These are phyloP conservation scores for Temnothorax nylanderi DNA, from an alignment of 1,140 invertebrate species.

Conservation along the genomic window DNA sequence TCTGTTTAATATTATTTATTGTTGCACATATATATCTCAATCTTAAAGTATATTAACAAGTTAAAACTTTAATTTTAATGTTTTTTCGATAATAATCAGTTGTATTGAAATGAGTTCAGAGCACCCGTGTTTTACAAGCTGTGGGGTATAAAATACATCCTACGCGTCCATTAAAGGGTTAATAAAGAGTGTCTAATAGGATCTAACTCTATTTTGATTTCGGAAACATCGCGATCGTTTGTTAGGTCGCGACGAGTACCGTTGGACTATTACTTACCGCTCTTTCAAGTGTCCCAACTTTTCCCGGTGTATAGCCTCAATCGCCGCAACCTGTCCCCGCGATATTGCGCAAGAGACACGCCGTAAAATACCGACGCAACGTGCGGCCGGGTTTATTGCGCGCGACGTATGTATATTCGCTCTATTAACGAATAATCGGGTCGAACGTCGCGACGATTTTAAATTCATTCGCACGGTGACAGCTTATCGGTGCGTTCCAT, in stretches of 20 bases:
- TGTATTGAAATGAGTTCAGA: too few relatives aligned
- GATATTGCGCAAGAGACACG: conserved; percentile 25
- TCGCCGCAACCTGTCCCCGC: not conserved
- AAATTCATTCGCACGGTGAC: conserved; percentile 26
- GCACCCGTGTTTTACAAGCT: too few relatives aligned
- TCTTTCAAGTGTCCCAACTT: not conserved
- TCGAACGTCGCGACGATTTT: not conserved
- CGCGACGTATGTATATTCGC: not conserved
- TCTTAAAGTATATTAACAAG: too few relatives aligned
- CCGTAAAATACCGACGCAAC: conserved; percentile 20
- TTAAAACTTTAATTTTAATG: too few relatives aligned
- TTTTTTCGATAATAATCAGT: too few relatives aligned
- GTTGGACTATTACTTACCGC: not conserved
- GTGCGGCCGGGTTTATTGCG: conserved; percentile 1
- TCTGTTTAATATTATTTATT: too few relatives aligned
- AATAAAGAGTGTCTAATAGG: not conserved
- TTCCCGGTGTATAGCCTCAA: not conserved
- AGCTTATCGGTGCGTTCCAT: conserved; percentile 12
- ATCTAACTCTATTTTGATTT: not conserved
- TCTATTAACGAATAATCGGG: conserved; percentile 35
- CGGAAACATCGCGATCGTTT: not conserved
- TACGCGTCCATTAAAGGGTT: too few relatives aligned
- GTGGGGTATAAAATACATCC: too few relatives aligned
- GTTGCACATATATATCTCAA: too few relatives aligned
- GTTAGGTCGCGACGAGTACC: not conserved